A percentile compares a stretch with the other conserved stretches of the same genome.
These are phyloP conservation scores for Drosophila pruinosa DNA, from an alignment of 1,140 invertebrate genomes.

Conservation along the genomic window DNA sequence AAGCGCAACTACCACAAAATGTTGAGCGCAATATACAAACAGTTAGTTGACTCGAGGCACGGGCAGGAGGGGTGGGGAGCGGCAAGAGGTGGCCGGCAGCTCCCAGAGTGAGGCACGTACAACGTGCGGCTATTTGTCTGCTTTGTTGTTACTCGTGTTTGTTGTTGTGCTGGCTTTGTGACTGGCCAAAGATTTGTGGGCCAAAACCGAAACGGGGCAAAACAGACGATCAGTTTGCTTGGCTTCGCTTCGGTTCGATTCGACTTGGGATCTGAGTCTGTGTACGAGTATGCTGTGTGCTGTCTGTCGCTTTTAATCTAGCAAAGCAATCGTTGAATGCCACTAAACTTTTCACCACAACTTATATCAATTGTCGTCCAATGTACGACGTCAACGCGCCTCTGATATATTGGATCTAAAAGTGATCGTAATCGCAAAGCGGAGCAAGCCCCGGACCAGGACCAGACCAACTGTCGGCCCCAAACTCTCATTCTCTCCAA, in stretches of 20 bases:
- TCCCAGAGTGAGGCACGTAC: slow-evolving; percentile 60
- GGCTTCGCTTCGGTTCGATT: background rate
- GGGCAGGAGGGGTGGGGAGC: background rate
- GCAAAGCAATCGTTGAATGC: slow-evolving; percentile 82
- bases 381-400: slow-evolving; percentile 81
- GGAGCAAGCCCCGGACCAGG: slow-evolving; percentile 50
- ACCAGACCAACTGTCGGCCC: slow-evolving; percentile 49
- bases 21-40: slow-evolving; percentile 20
- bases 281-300: slow-evolving; percentile 8
- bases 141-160: slow-evolving; percentile 40
- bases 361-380: slow-evolving; percentile 83
- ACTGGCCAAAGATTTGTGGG: slow-evolving; percentile 74
- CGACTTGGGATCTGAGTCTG: background rate
- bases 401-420: slow-evolving; percentile 82
- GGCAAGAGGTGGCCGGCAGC: slow-evolving; percentile 24
- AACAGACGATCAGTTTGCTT: slow-evolving; percentile 12
- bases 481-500: slow-evolving; percentile 29
- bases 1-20: slow-evolving; percentile 66
- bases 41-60: slow-evolving; percentile 3
- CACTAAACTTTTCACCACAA: slow-evolving; percentile 82
- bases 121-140: slow-evolving; percentile 75
- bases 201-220: slow-evolving; percentile 41
- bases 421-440: slow-evolving; percentile 81
- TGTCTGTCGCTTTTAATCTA: slow-evolving; percentile 79
- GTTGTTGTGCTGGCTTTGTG: slow-evolving; percentile 61